Percentiles rank a stretch among this genome's conserved stretches.
Evolutionary conservation across 1,140 invertebrate genomes (phyloP).

Genomic region (Eulimnadia texana): DNA sequence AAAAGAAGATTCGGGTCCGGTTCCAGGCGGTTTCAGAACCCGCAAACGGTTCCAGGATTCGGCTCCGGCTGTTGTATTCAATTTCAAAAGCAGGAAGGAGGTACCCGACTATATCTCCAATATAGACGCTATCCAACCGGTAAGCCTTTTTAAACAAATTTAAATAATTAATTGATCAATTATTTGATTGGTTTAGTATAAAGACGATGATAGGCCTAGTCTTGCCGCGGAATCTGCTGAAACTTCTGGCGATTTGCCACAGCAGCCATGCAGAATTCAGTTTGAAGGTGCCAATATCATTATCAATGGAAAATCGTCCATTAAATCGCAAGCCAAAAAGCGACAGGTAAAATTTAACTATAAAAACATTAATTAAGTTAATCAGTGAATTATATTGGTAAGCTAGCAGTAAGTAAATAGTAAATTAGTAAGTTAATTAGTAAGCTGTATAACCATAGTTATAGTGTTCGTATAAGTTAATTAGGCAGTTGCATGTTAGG

Average conservation of each 20-base stretch:
- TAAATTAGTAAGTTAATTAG: no score
- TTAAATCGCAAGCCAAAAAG: constrained; percentile 45
- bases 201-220: no score
- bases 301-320: constrained; percentile 65
- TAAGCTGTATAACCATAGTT: no score
- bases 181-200: no score
- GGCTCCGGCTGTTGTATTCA: constrained; percentile 55
- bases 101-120: constrained; percentile 82
- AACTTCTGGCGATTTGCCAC: constrained; percentile 49
- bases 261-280: constrained; percentile 60
- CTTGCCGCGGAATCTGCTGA: constrained; percentile 42
- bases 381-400: no score
- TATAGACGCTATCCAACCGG: constrained; percentile 42
- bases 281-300: constrained; percentile 71
- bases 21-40: constrained; percentile 30
- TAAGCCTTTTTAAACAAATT: no score
- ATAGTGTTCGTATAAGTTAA: no score
- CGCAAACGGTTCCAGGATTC: constrained; percentile 11
- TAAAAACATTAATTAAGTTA: no score
- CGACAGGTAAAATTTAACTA: constrained; percentile 35
- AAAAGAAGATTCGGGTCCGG: no score
- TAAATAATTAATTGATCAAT: no score
- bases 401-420: no score
- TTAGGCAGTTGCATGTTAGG: no score
- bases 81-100: constrained; percentile 57